These are phyloP conservation scores for Forbesichthys papilliferus DNA, from an alignment of 2,113 vertebrate species.

Conservation along the genomic window DNA sequence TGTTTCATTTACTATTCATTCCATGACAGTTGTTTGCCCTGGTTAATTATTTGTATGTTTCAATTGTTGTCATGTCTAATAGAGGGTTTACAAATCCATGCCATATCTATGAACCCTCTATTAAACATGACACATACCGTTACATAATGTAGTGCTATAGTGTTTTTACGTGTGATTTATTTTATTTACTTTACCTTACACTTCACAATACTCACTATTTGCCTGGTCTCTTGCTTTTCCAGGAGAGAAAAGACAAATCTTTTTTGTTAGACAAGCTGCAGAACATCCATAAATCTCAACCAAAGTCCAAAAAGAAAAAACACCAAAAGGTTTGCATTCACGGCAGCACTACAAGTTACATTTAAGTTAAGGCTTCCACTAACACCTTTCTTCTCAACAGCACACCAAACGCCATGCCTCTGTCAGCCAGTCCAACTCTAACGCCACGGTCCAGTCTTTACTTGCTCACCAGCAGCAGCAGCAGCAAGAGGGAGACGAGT, in stretches of 20 bases:
- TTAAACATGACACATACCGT: too few relatives aligned
- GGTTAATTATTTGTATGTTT: too few relatives aligned
- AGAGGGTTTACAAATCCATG: too few relatives aligned
- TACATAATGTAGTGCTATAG: too few relatives aligned
- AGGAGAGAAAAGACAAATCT: slow-evolving; percentile 89
- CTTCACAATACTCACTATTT: background rate
- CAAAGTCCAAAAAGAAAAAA: slow-evolving; percentile 34
- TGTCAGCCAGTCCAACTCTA: slow-evolving; percentile 43
- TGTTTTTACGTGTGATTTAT: too few relatives aligned
- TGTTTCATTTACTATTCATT: too few relatives aligned
- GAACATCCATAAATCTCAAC: slow-evolving; percentile 57
- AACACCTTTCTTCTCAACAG: slow-evolving; percentile 22
- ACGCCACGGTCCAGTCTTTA: slow-evolving; percentile 49
- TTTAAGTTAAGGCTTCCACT: background rate
- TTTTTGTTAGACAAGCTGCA: slow-evolving; percentile 82
- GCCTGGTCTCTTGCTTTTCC: slow-evolving; percentile 7
- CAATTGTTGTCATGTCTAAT: too few relatives aligned
- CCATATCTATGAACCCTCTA: too few relatives aligned
- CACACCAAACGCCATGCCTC: slow-evolving; percentile 12
- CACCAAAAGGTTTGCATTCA: slow-evolving; percentile 47
- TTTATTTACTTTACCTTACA: too few relatives aligned
- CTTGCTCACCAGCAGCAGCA: slow-evolving; percentile 49
- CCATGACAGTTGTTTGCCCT: background rate
- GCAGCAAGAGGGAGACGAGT: slow-evolving; percentile 12
- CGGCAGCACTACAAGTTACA: background rate